Conservation (phyloP, 2,888 invertebrate species). For the Hoplodrina blanda region DNA sequence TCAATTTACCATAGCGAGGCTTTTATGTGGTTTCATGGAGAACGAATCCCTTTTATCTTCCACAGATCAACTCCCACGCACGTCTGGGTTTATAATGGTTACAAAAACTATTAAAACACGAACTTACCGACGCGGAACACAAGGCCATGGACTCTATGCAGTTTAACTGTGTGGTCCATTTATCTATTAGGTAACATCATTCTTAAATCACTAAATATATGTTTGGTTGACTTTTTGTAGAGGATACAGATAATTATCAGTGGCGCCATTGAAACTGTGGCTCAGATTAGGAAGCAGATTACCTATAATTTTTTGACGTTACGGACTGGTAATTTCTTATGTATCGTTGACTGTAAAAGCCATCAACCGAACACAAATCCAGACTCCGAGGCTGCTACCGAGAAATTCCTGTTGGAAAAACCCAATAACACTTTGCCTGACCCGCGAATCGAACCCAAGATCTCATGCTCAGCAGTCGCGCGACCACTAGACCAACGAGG, state of each 20-base stretch:
- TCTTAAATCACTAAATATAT: not conserved
- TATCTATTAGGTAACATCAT: constrained; percentile 20
- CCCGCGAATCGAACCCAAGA: too few species aligned
- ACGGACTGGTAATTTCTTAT: not conserved
- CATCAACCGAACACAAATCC: too few species aligned
- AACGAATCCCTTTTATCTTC: constrained; percentile 57
- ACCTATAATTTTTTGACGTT: too few species aligned
- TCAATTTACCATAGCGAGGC: constrained; percentile 33
- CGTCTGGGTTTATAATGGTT: constrained; percentile 48
- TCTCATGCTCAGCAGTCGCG: too few species aligned
- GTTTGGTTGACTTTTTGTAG: constrained; percentile 16
- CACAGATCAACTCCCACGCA: constrained; percentile 63
- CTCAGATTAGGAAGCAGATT: not conserved
- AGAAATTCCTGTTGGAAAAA: too few species aligned
- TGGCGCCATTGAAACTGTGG: constrained; percentile 21
- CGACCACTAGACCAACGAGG: too few species aligned
- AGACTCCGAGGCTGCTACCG: too few species aligned
- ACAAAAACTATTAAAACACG: constrained; percentile 57
- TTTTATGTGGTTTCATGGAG: constrained; percentile 39
- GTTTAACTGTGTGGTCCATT: constrained; percentile 29
- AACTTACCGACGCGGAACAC: constrained; percentile 52
- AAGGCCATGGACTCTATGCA: constrained; percentile 60
- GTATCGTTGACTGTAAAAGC: too few species aligned
- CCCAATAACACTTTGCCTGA: too few species aligned
- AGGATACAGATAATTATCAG: constrained; percentile 9